phyloP scores from a whole-genome alignment of 2,888 invertebrate genomes.

The Acanthacorydalis orientalis region DNA sequence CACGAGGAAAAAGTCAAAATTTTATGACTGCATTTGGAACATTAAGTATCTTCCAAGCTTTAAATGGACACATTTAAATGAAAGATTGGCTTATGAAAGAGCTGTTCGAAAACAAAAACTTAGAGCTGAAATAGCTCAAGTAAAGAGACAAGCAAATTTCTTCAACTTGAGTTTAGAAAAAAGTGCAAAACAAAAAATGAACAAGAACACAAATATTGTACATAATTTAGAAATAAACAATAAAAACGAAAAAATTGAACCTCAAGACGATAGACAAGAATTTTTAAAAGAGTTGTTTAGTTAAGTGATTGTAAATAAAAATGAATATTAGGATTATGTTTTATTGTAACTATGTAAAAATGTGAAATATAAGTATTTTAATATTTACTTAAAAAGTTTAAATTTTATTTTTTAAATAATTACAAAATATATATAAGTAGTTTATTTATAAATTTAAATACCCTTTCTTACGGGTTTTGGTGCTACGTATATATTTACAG shows the following conservation, averaged over 20 bases:
- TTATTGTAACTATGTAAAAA: too few species aligned
- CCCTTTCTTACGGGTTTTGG: constrained; percentile 79
- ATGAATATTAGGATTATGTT: too few species aligned
- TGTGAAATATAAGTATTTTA: too few species aligned
- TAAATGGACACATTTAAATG: constrained; percentile 91
- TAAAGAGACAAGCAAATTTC: constrained; percentile 78
- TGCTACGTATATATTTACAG: constrained; percentile 70
- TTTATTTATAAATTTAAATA: constrained; percentile 36
- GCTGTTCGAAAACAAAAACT: constrained; percentile 77
- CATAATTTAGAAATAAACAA: constrained; percentile 14
- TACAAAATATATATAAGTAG: too few species aligned
- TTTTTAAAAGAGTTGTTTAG: constrained; percentile 22
- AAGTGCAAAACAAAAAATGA: constrained; percentile 39
- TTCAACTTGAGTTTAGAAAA: constrained; percentile 70
- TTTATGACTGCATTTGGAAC: constrained; percentile 87
- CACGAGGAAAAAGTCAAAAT: constrained; percentile 67
- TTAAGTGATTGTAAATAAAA: constrained; percentile 8
- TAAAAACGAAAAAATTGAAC: constrained; percentile 15
- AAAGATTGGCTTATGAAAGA: constrained; percentile 82
- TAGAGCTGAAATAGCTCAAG: constrained; percentile 74
- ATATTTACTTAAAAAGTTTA: too few species aligned
- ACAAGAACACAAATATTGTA: not conserved
- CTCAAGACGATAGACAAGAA: constrained; percentile 16
- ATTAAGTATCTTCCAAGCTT: constrained; percentile 90
- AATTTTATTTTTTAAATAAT: too few species aligned